Evolutionary conservation across 92 coral and sea anemone species (phyloP).

Genomic region (Parazoanthus darwini): DNA sequence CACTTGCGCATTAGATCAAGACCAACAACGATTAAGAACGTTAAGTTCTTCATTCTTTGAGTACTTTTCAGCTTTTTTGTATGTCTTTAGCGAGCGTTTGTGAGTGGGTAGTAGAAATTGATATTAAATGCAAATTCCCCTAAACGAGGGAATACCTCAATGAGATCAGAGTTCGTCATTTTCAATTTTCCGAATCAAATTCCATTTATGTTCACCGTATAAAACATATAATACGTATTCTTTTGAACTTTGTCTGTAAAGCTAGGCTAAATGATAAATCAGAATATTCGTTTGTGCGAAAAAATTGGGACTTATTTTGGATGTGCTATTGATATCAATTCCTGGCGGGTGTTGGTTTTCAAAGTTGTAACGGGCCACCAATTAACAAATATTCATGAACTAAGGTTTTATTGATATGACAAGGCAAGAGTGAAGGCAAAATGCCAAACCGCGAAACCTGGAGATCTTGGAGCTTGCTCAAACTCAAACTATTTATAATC

Average conservation of each 20-base stretch:
- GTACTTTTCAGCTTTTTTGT: background rate
- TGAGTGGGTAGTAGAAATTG: background rate
- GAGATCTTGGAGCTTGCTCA: background rate
- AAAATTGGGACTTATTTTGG: conserved; percentile 36
- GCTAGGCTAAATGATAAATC: conserved; percentile 26
- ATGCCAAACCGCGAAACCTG: conserved; percentile 8
- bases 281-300: conserved; percentile 43
- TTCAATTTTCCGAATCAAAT: background rate
- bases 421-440: background rate
- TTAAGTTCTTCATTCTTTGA: background rate
- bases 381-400: conserved; percentile 14
- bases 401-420: background rate
- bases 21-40: background rate
- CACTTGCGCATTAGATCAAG: background rate
- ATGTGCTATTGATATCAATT: conserved; percentile 18
- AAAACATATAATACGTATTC: conserved; percentile 21
- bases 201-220: conserved; percentile 10
- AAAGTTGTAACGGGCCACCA: conserved; percentile 11
- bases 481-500: background rate
- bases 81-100: background rate
- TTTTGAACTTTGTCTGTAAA: conserved; percentile 23
- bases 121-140: background rate
- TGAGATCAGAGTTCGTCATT: conserved; percentile 14
- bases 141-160: background rate
- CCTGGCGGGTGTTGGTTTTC: conserved; percentile 34